These are phyloP conservation scores for Eucriotettix oculatus DNA, from an alignment of 2,888 invertebrate genomes.

Conservation along the genomic window DNA sequence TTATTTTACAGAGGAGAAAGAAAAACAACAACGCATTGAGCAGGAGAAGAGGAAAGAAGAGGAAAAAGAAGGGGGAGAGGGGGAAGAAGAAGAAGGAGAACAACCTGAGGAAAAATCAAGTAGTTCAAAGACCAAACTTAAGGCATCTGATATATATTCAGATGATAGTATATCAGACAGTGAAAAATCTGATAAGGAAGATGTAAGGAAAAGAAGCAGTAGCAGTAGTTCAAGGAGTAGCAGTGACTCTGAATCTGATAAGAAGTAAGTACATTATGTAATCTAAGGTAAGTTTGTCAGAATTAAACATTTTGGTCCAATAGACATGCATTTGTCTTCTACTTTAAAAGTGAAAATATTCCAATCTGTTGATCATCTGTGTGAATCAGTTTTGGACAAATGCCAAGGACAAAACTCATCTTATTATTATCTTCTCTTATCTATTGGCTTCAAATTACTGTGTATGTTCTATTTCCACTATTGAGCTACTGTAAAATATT, in stretches of 20 bases:
- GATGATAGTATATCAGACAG: constrained; percentile 63
- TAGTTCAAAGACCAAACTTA: constrained; percentile 50
- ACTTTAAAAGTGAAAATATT: too few species aligned
- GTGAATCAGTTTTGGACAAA: too few species aligned
- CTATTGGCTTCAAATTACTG: too few species aligned
- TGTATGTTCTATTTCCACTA: too few species aligned
- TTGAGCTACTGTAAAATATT: too few species aligned
- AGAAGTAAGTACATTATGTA: constrained; percentile 24
- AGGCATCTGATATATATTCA: constrained; percentile 91
- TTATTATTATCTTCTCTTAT: too few species aligned
- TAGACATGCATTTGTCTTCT: too few species aligned
- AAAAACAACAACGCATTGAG: constrained; percentile 29
- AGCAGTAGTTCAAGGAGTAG: constrained; percentile 24
- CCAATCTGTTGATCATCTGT: too few species aligned
- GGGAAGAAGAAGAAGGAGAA: constrained; percentile 17
- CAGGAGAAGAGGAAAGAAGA: constrained; percentile 21
- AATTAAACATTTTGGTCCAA: too few species aligned
- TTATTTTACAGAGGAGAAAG: constrained; percentile 26
- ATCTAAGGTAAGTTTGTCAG: too few species aligned
- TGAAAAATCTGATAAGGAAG: constrained; percentile 34
- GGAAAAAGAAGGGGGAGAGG: constrained; percentile 26
- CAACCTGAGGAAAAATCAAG: constrained; percentile 28
- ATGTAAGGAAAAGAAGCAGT: constrained; percentile 25
- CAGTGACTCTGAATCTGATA: constrained; percentile 19
- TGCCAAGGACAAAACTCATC: too few species aligned